These are phyloP conservation scores for Scaptomyza graminum DNA, from an alignment of 1,140 invertebrate species.

Conservation along the genomic window DNA sequence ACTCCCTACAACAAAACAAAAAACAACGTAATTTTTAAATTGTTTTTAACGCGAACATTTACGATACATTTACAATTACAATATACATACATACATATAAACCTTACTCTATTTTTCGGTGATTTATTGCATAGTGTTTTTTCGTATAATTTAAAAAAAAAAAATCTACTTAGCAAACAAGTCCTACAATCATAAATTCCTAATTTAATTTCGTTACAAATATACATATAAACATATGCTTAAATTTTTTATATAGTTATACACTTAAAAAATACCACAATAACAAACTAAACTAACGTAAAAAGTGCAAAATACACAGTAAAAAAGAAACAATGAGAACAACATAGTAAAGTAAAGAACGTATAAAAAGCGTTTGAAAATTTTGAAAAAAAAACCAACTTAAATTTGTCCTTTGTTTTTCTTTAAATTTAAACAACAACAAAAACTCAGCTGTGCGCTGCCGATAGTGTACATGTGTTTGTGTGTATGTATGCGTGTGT, in stretches of 20 bases:
- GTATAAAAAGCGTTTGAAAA: conserved; percentile 72
- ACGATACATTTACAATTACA: conserved; percentile 56
- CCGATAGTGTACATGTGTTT: conserved; percentile 7
- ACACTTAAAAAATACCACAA: conserved; percentile 57
- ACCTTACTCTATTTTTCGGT: conserved; percentile 77
- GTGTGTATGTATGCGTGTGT: background rate
- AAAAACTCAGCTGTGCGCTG: conserved; percentile 14
- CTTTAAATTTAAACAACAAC: conserved; percentile 50
- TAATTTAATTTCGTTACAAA: conserved; percentile 80
- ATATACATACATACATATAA: conserved; percentile 66
- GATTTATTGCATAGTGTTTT: conserved; percentile 79
- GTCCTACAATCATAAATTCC: conserved; percentile 76
- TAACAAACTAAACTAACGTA: conserved; percentile 59
- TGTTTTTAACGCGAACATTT: conserved; percentile 64
- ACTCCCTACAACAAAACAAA: conserved; percentile 66
- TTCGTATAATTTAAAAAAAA: conserved; percentile 74
- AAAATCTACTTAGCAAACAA: conserved; percentile 62
- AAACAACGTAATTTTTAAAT: conserved; percentile 75
- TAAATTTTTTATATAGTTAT: conserved; percentile 80
- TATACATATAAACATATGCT: conserved; percentile 66
- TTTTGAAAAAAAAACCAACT: conserved; percentile 67
- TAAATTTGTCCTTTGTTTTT: conserved; percentile 54
- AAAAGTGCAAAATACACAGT: conserved; percentile 36
- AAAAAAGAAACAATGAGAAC: conserved; percentile 47
- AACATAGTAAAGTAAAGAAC: conserved; percentile 72